Conservation (phyloP, 2,797 vertebrate species). For the Molossus alvarezi region DNA sequence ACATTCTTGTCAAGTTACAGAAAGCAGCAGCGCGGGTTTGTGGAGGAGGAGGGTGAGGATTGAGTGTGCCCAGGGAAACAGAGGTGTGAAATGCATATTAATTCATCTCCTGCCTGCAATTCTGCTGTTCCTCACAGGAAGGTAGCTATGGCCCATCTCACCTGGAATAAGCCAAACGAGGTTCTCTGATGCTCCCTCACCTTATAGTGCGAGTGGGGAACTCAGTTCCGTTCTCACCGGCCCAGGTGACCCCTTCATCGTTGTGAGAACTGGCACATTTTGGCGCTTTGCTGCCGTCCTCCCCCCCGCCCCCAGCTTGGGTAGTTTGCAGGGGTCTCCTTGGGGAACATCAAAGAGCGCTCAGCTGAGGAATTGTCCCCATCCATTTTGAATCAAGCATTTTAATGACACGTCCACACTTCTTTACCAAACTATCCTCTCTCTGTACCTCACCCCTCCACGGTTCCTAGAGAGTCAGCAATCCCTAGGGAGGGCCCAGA, state of each 20-base stretch:
- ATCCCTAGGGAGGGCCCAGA: background rate
- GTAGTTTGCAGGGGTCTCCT: background rate
- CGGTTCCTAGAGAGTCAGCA: background rate
- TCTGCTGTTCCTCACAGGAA: background rate
- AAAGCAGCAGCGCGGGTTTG: background rate
- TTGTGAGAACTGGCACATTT: background rate
- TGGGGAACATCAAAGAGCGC: background rate
- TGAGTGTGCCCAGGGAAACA: background rate
- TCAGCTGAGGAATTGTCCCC: background rate
- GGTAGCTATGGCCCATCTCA: background rate
- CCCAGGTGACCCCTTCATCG: background rate
- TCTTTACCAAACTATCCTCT: background rate
- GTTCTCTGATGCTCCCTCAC: background rate
- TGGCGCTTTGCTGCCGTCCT: background rate
- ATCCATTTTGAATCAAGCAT: background rate
- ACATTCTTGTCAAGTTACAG: conserved; percentile 17
- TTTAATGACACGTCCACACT: background rate
- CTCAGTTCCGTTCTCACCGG: background rate
- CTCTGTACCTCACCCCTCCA: background rate
- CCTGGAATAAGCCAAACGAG: background rate
- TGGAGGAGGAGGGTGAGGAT: background rate
- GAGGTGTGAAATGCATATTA: background rate
- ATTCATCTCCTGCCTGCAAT: background rate
- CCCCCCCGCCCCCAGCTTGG: background rate
- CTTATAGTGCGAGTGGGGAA: background rate